Evolutionary conservation across 2,888 invertebrate genomes (phyloP).

Genomic region (Sericinus montela): DNA sequence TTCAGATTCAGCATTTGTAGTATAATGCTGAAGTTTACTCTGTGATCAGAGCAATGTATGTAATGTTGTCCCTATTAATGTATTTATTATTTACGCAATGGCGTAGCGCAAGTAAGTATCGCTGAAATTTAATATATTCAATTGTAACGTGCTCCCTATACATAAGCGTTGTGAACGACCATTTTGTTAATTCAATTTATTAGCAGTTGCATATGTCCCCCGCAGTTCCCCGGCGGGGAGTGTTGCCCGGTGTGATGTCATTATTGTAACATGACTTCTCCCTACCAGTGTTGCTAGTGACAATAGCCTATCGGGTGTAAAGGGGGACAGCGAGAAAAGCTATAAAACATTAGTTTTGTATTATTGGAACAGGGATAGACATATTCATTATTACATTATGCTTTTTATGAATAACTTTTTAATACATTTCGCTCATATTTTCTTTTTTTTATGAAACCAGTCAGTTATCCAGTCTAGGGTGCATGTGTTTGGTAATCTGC

Average conservation of each 20-base stretch:
- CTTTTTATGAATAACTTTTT: background rate
- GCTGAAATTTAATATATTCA: background rate
- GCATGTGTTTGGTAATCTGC: too few species aligned
- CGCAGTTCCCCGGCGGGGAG: conserved; percentile 10
- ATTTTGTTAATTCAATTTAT: conserved; percentile 33
- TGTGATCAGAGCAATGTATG: too few species aligned
- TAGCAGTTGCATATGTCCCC: conserved; percentile 22
- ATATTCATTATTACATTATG: too few species aligned
- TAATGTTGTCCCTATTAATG: too few species aligned
- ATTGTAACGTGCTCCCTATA: conserved; percentile 3
- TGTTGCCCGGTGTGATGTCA: conserved; percentile 11
- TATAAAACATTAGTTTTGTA: conserved; percentile 1
- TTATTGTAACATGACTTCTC: conserved; percentile 16
- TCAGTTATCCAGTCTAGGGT: too few species aligned
- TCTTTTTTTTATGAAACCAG: too few species aligned
- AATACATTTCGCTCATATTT: too few species aligned
- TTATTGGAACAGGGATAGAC: background rate
- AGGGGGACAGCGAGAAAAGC: background rate
- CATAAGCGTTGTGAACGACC: conserved; percentile 17
- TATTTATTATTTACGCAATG: background rate
- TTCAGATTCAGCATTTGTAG: too few species aligned
- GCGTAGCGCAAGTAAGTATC: background rate
- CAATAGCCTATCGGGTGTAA: conserved; percentile 11
- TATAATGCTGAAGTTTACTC: too few species aligned
- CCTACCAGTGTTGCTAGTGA: conserved; percentile 6